Conservation (phyloP, 2,888 invertebrate species). For the Cheilosia variabilis region DNA sequence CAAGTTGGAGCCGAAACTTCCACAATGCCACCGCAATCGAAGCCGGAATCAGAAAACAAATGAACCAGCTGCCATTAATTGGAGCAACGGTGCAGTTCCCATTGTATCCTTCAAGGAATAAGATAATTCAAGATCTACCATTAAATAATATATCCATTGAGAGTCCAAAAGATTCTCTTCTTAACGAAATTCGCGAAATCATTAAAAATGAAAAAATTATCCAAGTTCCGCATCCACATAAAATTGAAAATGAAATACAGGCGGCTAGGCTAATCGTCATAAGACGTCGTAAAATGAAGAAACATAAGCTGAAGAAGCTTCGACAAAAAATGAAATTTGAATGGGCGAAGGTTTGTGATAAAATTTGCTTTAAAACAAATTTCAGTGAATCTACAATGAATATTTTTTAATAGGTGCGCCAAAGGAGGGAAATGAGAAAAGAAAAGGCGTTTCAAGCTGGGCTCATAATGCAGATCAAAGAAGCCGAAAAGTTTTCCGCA, state of each 20-base stretch:
- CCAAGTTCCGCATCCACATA: constrained; percentile 15
- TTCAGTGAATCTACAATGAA: constrained; percentile 9
- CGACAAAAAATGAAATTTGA: constrained; percentile 91
- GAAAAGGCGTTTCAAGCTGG: constrained; percentile 91
- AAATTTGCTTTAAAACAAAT: not conserved
- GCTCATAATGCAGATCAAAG: constrained; percentile 88
- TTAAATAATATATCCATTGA: constrained; percentile 65
- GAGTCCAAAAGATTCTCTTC: constrained; percentile 58
- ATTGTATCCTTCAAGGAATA: constrained; percentile 10
- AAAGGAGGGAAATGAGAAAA: constrained; percentile 88
- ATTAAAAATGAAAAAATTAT: constrained; percentile 44
- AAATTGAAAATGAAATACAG: constrained; percentile 85
- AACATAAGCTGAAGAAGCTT: constrained; percentile 92
- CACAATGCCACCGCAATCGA: constrained; percentile 2
- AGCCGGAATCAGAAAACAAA: not conserved
- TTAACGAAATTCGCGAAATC: constrained; percentile 76
- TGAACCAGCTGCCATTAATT: constrained; percentile 6
- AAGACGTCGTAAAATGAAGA: constrained; percentile 93
- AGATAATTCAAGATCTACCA: constrained; percentile 47
- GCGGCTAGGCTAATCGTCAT: constrained; percentile 91
- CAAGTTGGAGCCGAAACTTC: constrained; percentile 20
- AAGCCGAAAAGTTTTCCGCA: constrained; percentile 91
- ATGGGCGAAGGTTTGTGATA: constrained; percentile 86
- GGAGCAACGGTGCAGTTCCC: constrained; percentile 14
- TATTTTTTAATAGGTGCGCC: constrained; percentile 85